phyloP scores from a whole-genome alignment of 2,797 vertebrate genomes.

The Tragelaphus eurycerus region DNA sequence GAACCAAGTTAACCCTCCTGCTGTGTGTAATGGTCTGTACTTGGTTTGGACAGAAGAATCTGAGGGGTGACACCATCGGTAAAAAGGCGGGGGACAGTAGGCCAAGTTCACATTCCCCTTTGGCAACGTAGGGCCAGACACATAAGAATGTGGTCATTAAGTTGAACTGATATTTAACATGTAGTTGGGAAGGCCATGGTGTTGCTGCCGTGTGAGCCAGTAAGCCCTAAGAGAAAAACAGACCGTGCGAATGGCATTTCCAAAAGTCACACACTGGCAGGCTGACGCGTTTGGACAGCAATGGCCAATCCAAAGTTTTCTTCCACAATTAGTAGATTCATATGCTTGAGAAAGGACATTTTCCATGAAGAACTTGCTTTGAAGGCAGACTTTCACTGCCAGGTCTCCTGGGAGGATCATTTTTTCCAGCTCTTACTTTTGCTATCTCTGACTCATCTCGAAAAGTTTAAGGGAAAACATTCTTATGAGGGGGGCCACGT shows the following conservation, averaged over 20 bases:
- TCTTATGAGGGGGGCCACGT: conserved; percentile 49
- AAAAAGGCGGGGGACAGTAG: neutral
- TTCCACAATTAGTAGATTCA: conserved; percentile 72
- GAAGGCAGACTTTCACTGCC: conserved; percentile 78
- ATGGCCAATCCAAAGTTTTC: conserved; percentile 71
- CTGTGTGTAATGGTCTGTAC: neutral
- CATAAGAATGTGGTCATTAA: conserved; percentile 34
- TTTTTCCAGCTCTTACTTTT: conserved; percentile 80
- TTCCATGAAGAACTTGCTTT: conserved; percentile 81
- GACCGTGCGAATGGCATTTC: conserved; percentile 70
- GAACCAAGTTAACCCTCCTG: neutral
- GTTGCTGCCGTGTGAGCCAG: conserved; percentile 61
- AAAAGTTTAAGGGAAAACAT: conserved; percentile 75
- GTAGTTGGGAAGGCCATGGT: conserved; percentile 59
- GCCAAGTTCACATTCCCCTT: conserved; percentile 17
- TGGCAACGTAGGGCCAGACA: neutral
- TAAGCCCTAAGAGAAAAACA: conserved; percentile 64
- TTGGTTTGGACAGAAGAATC: neutral
- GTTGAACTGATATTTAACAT: conserved; percentile 18
- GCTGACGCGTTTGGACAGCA: conserved; percentile 65
- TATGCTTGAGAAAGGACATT: conserved; percentile 75
- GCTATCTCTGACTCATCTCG: conserved; percentile 82
- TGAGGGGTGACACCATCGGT: neutral
- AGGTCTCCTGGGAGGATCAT: conserved; percentile 73
- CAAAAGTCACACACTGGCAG: conserved; percentile 78